Evolutionary conservation across 2,888 invertebrate species (phyloP).

Genomic region (Onthophagus sagittarius): DNA sequence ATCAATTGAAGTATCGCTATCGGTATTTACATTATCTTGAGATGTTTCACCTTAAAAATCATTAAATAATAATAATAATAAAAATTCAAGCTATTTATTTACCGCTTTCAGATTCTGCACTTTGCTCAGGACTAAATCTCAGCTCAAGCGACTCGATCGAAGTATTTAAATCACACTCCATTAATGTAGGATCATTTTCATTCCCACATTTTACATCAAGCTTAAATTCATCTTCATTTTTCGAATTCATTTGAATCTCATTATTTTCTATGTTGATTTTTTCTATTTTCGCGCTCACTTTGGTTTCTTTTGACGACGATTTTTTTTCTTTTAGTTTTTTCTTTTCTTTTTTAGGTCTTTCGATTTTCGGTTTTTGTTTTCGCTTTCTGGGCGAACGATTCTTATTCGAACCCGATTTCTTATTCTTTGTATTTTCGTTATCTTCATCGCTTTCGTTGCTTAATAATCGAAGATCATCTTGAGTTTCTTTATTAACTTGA

Average conservation of each 20-base stretch:
- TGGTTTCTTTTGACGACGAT: constrained; percentile 1
- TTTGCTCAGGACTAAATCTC: constrained; percentile 41
- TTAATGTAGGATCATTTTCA: constrained; percentile 7
- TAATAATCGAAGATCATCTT: constrained; percentile 37
- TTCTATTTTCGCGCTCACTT: constrained; percentile 13
- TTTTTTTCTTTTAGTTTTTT: constrained; percentile 31
- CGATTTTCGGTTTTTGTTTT: constrained; percentile 71
- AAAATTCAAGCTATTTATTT: constrained; percentile 26
- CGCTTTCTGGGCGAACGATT: constrained; percentile 26
- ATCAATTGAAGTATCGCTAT: constrained; percentile 37
- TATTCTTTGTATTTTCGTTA: constrained; percentile 31
- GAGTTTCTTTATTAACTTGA: constrained; percentile 38
- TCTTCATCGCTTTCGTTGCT: constrained; percentile 40
- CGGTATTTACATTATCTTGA: constrained; percentile 45
- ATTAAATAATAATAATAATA: constrained; percentile 28
- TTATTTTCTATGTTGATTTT: constrained; percentile 22
- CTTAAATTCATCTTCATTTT: background rate
- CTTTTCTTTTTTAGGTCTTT: constrained; percentile 68
- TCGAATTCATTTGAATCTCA: constrained; percentile 1
- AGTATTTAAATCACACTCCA: constrained; percentile 38
- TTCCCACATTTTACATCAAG: background rate
- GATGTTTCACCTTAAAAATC: constrained; percentile 46
- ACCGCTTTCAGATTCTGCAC: constrained; percentile 46
- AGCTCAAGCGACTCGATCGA: constrained; percentile 37
- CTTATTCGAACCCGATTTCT: constrained; percentile 27